phyloP scores from a whole-genome alignment of 1,140 invertebrate genomes.

The Plutomurus gul region DNA sequence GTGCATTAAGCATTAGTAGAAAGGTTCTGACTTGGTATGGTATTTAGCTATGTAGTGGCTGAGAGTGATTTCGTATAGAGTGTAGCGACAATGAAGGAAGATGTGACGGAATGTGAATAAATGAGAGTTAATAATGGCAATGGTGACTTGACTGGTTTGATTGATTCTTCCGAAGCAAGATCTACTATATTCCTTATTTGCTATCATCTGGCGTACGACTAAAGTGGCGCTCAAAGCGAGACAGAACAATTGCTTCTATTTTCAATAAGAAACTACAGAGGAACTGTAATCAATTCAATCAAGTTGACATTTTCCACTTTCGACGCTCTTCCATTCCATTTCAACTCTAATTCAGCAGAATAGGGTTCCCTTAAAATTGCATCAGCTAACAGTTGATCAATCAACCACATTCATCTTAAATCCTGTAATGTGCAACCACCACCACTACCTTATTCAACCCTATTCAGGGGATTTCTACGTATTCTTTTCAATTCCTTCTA shows the following conservation, averaged over 20 bases:
- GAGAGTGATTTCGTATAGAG: neutral
- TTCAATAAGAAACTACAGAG: constrained; percentile 5
- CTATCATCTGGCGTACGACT: no score
- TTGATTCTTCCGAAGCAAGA: no score
- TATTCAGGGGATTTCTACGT: no score
- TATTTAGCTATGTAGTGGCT: neutral
- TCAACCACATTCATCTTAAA: no score
- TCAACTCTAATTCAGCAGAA: constrained; percentile 21
- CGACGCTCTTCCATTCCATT: neutral
- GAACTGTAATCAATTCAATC: constrained; percentile 6
- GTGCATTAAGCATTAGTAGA: no score
- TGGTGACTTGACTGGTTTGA: no score
- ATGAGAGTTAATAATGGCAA: neutral
- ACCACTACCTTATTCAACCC: no score
- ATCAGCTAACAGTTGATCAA: neutral
- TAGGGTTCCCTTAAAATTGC: neutral
- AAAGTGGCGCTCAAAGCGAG: neutral
- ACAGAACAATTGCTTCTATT: neutral
- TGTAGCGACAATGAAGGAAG: neutral
- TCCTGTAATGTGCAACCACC: no score
- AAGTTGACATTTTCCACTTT: constrained; percentile 12
- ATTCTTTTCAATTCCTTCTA: no score
- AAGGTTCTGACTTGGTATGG: no score
- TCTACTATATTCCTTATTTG: no score
- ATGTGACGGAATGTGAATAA: constrained; percentile 11